Percentiles rank a stretch among this genome's conserved stretches.
These are phyloP conservation scores for Tor tambroides DNA, from an alignment of 2,113 vertebrate genomes.

Conservation along the genomic window DNA sequence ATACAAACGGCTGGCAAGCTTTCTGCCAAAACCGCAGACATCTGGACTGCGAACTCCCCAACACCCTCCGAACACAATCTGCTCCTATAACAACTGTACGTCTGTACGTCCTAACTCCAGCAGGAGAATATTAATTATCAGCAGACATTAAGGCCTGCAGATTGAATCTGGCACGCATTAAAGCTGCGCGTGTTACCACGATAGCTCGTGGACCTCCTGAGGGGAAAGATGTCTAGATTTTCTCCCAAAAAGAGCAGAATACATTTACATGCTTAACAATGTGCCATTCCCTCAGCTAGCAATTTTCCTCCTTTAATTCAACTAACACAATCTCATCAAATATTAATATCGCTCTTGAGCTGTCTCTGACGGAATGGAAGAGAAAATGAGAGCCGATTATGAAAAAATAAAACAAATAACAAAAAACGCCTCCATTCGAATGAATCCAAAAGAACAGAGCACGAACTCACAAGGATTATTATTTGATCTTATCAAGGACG, in stretches of 20 bases:
- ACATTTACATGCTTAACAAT: too few relatives aligned
- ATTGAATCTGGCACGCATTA: conserved; percentile 61
- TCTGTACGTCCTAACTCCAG: conserved; percentile 39
- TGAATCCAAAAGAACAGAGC: too few relatives aligned
- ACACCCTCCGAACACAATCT: not conserved
- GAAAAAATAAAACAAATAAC: too few relatives aligned
- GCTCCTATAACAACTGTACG: conserved; percentile 24
- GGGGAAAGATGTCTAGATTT: conserved; percentile 54
- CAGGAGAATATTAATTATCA: conserved; percentile 57
- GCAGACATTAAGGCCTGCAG: conserved; percentile 55
- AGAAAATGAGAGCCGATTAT: too few relatives aligned
- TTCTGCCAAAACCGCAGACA: not conserved
- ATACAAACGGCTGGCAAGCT: not conserved
- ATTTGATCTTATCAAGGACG: too few relatives aligned
- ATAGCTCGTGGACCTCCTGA: conserved; percentile 61
- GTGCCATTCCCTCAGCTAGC: too few relatives aligned
- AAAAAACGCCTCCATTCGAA: too few relatives aligned
- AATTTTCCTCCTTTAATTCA: too few relatives aligned
- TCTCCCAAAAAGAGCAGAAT: not conserved
- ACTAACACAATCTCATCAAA: too few relatives aligned
- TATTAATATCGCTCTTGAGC: too few relatives aligned
- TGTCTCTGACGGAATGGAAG: too few relatives aligned
- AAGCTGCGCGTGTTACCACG: conserved; percentile 56
- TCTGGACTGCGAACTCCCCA: conserved; percentile 2
- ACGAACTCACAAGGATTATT: too few relatives aligned